A percentile compares a stretch with the other conserved stretches of the same genome.
phyloP scores from a whole-genome alignment of 1,140 invertebrate species.

The Dufourea novaeangliae region DNA sequence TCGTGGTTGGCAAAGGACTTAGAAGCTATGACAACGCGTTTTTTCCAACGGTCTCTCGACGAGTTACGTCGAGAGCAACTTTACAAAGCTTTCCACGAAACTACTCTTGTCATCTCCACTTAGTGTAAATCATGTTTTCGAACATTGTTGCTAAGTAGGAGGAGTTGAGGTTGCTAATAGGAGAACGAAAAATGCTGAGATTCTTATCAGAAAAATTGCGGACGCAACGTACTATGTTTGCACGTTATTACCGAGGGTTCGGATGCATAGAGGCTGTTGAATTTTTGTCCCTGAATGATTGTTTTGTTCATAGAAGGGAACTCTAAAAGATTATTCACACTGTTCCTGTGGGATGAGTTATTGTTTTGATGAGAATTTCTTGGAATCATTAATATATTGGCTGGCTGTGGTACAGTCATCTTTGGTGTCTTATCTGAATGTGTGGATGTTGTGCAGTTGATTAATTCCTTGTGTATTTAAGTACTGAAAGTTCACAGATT shows the following conservation, averaged over 20 bases:
- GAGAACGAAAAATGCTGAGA: constrained; percentile 2
- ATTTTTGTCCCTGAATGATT: not conserved
- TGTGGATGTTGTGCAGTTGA: not conserved
- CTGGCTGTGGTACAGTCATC: not conserved
- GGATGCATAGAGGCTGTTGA: not conserved
- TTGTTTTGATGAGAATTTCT: not conserved
- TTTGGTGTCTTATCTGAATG: not conserved
- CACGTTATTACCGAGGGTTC: not conserved
- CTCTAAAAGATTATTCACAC: not conserved
- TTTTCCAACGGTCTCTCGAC: not conserved
- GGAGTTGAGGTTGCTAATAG: too few species aligned
- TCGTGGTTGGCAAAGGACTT: not conserved
- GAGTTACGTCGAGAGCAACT: not conserved
- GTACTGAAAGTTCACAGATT: not conserved
- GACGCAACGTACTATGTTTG: not conserved
- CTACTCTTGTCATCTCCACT: constrained; percentile 4
- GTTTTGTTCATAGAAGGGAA: not conserved
- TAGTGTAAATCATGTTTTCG: not conserved
- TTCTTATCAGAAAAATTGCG: not conserved
- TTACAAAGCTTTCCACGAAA: not conserved
- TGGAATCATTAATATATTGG: not conserved
- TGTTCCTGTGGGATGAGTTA: not conserved
- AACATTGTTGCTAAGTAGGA: not conserved
- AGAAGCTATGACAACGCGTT: constrained; percentile 18
- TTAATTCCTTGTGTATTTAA: not conserved